Percentiles rank a stretch among this genome's conserved stretches.
Conservation (phyloP, 1,140 invertebrate genomes). For the Cyclina sinensis region DNA sequence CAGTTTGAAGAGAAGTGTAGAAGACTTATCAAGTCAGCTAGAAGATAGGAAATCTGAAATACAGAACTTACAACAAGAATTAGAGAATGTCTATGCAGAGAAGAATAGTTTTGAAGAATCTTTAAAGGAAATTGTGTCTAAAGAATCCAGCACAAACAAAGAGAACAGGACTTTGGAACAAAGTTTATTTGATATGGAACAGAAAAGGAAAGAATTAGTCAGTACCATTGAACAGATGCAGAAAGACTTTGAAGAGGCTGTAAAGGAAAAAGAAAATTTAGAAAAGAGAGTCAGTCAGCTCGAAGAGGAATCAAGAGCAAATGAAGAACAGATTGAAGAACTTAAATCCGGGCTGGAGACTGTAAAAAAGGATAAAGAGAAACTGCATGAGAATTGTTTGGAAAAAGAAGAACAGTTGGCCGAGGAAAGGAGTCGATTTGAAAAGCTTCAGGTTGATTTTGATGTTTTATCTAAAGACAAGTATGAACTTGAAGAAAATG, state of each 20-base stretch:
- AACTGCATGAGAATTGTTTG: background rate
- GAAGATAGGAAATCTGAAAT: background rate
- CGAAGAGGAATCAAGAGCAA: constrained; percentile 31
- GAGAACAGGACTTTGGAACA: constrained; percentile 52
- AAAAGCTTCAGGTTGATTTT: constrained; percentile 31
- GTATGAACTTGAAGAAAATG: constrained; percentile 47
- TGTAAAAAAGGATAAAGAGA: constrained; percentile 20
- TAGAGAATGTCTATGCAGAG: constrained; percentile 10
- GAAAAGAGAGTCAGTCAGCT: constrained; percentile 41
- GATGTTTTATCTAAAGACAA: constrained; percentile 41
- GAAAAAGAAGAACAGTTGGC: constrained; percentile 22
- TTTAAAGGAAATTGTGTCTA: constrained; percentile 3
- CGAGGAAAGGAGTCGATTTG: background rate
- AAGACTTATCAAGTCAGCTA: background rate
- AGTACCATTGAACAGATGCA: constrained; percentile 49
- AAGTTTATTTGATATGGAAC: constrained; percentile 57
- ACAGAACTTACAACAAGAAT: constrained; percentile 14
- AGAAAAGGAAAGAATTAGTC: constrained; percentile 18
- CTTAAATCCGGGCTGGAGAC: background rate
- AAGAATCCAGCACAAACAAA: background rate
- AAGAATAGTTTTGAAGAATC: constrained; percentile 1
- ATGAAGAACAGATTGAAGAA: constrained; percentile 23
- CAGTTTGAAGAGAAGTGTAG: constrained; percentile 12
- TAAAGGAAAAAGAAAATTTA: constrained; percentile 52
- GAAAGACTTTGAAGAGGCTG: constrained; percentile 55